A percentile compares a stretch with the other conserved stretches of the same genome.
phyloP scores from a whole-genome alignment of 2,797 vertebrate species.

The Premnoplex brunnescens region DNA sequence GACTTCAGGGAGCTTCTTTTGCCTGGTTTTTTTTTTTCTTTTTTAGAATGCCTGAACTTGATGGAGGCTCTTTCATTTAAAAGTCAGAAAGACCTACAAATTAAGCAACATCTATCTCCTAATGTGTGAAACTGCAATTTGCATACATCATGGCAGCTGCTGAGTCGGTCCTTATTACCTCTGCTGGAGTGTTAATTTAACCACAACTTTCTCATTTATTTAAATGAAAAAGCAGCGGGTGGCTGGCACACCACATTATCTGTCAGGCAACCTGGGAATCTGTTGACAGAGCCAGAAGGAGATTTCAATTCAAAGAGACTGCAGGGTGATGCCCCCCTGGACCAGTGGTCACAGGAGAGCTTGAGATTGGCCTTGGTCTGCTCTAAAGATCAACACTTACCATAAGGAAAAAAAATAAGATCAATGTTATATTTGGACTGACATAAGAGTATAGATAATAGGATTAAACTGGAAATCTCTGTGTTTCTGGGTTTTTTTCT shows the following conservation, averaged over 20 bases:
- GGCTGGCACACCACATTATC: constrained; percentile 39
- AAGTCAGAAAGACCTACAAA: constrained; percentile 35
- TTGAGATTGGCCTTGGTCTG: background rate
- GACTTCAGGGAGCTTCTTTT: background rate
- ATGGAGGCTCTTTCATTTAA: background rate
- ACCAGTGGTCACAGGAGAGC: background rate
- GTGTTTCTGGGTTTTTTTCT: background rate
- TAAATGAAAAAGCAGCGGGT: constrained; percentile 65
- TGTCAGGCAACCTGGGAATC: constrained; percentile 50
- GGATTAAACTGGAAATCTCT: background rate
- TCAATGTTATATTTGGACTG: background rate
- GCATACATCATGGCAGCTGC: constrained; percentile 62
- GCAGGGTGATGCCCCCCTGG: background rate
- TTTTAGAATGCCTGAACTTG: background rate
- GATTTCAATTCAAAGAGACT: constrained; percentile 12
- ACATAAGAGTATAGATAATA: background rate
- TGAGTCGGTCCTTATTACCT: constrained; percentile 58
- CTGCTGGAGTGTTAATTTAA: constrained; percentile 66
- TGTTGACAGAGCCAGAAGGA: constrained; percentile 13
- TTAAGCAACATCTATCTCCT: constrained; percentile 52
- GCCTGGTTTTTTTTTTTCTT: background rate
- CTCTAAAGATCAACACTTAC: background rate
- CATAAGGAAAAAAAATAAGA: background rate
- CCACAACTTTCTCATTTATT: constrained; percentile 67
- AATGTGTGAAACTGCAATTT: constrained; percentile 70